Evolutionary conservation across 2,113 vertebrate genomes (phyloP), one percentile per base, ranked within the genome.

Genomic region (Gorsachius goisagi): DNA sequence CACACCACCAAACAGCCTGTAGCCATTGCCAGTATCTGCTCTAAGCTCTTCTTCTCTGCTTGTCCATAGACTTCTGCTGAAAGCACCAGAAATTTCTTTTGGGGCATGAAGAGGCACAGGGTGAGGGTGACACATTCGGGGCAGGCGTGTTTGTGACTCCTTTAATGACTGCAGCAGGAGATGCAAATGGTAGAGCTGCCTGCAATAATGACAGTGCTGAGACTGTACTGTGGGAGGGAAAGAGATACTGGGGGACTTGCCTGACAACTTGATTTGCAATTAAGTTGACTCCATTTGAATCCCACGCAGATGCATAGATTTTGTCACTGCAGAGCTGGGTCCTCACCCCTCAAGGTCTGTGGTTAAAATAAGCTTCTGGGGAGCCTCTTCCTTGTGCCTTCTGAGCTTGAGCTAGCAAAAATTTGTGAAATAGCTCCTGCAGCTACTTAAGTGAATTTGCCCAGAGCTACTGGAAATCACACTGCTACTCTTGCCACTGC

Each of bases 61-160:
- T 19, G 49, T 11, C 16, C 78, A 18, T 0, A 50, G 22, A 22
- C 15, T 71, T 67, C 83, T 78, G 60, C 69, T 68, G 73, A 71
- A 89, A 68, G 80, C 14, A 44, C 8, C 26, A 28, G 50, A 41
- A 66, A 11, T 56, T 59, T 32, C 16, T 41, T 41, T 15, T 15
- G 11, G 64, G 68, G 30, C 32, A 32, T 5, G 11, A 18, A 88
- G 53, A 49, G 47, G 41, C 0, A 0, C 39, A 58, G 72, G 39
- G 17, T 44, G 45, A 85, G 63, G 15, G 10, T 71, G 76, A 87
- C 32, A 33, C 32, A 12, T 50, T 33, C 0, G 0, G 32, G 32
- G 28, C 24, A 74, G 92, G 58, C 37, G 8, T 3, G 12, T 78
- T 85, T 55, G 75, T 2, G 6, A 26, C 47, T 85, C 15, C 23